Percentiles rank a stretch among this genome's conserved stretches.
Conservation (phyloP, 2,113 vertebrate genomes). For the Myrmecophaga tridactyla region DNA sequence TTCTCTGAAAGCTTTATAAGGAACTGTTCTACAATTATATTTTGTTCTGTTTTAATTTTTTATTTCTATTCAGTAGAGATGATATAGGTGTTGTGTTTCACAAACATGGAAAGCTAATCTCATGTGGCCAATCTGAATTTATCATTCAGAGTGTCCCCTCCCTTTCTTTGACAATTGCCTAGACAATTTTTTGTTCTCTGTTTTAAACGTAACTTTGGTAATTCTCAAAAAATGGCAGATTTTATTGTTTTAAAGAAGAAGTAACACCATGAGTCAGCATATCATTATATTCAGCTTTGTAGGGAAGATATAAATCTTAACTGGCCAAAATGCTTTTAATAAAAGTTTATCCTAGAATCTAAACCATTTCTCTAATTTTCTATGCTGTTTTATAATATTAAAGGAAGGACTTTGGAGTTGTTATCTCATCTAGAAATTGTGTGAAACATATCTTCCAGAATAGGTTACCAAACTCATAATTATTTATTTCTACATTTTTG, state of each 20-base stretch:
- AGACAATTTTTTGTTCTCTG: constrained; percentile 4
- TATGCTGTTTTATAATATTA: constrained; percentile 11
- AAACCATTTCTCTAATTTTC: constrained; percentile 8
- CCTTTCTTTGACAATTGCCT: constrained; percentile 6
- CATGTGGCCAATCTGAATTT: constrained; percentile 25
- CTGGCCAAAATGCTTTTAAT: constrained; percentile 28
- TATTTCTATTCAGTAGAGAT: constrained; percentile 3
- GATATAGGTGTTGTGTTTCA: neutral
- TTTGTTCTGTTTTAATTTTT: constrained; percentile 47
- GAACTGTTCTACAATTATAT: constrained; percentile 35
- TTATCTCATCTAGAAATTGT: constrained; percentile 18
- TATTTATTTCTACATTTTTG: constrained; percentile 33
- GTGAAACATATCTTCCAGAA: constrained; percentile 10
- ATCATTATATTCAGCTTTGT: neutral
- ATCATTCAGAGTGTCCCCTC: neutral
- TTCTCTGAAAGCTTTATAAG: constrained; percentile 40
- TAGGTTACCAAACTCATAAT: neutral
- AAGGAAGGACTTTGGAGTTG: neutral
- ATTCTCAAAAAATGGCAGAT: constrained; percentile 33
- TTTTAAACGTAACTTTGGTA: constrained; percentile 32
- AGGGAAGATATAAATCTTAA: constrained; percentile 9
- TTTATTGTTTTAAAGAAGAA: neutral
- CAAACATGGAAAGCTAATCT: neutral
- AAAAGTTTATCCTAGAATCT: neutral
- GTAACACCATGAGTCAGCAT: neutral